Evolutionary conservation across 1,140 invertebrate genomes (phyloP).

Genomic region (Lutraria rhynchaena): DNA sequence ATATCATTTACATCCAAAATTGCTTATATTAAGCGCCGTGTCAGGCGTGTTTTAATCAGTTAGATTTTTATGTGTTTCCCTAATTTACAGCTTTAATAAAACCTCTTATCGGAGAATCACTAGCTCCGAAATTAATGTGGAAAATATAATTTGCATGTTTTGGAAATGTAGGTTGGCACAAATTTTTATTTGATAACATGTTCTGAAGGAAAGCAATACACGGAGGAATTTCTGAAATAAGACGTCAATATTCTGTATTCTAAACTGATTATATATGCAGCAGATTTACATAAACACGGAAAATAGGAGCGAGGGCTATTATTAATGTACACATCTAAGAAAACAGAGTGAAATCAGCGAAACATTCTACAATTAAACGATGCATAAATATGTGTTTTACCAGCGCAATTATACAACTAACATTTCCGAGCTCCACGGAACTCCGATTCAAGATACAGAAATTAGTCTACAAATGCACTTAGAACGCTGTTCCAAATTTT

Average conservation of each 20-base stretch:
- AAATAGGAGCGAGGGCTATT: background rate
- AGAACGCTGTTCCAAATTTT: no score
- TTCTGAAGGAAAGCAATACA: slow-evolving; percentile 1
- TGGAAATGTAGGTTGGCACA: slow-evolving; percentile 14
- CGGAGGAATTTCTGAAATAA: slow-evolving; percentile 5
- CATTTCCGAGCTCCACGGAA: no score
- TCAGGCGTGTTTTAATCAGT: slow-evolving; percentile 38
- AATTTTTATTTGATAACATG: slow-evolving; percentile 27
- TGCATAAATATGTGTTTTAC: no score
- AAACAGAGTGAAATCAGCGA: no score
- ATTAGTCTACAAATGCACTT: no score
- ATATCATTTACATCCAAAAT: slow-evolving; percentile 52
- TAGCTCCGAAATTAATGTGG: slow-evolving; percentile 21
- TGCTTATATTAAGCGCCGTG: slow-evolving; percentile 46
- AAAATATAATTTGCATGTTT: slow-evolving; percentile 49
- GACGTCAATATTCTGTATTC: slow-evolving; percentile 8
- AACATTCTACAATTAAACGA: no score
- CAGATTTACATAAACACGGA: slow-evolving; percentile 1
- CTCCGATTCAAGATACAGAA: no score
- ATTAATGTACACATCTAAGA: no score
- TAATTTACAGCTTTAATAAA: slow-evolving; percentile 54
- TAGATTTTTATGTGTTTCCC: slow-evolving; percentile 49
- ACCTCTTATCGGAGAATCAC: slow-evolving; percentile 36
- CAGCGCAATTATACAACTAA: no score
- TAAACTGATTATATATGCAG: slow-evolving; percentile 5